A percentile compares a stretch with the other conserved stretches of the same genome.
These are phyloP conservation scores for Drosophila melanica DNA, from an alignment of 1,140 invertebrate genomes.

Conservation along the genomic window DNA sequence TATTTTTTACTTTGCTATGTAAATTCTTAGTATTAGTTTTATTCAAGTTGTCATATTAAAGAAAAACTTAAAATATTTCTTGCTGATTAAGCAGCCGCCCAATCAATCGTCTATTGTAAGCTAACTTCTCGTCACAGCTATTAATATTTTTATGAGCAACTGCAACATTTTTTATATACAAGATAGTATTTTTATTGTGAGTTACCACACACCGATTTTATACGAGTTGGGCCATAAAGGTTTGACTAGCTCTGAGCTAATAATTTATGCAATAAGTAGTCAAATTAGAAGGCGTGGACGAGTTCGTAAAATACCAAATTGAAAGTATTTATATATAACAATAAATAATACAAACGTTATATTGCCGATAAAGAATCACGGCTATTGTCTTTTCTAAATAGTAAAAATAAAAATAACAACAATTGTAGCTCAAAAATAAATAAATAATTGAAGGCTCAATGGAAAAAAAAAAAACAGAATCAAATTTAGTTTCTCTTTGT, in stretches of 20 bases:
- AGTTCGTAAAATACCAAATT: conserved; percentile 28
- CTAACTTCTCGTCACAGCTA: conserved; percentile 39
- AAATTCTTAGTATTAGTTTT: too few relatives aligned
- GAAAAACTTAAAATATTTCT: not conserved
- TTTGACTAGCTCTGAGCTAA: conserved; percentile 14
- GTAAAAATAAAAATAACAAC: too few relatives aligned
- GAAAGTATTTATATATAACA: conserved; percentile 17
- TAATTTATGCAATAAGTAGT: conserved; percentile 27
- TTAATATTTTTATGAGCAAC: conserved; percentile 53
- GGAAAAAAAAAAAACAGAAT: not conserved
- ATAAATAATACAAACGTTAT: conserved; percentile 13
- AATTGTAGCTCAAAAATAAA: not conserved
- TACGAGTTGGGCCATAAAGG: conserved; percentile 37
- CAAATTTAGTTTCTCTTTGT: conserved; percentile 30
- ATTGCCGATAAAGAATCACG: not conserved
- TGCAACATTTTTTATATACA: conserved; percentile 22
- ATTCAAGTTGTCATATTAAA: not conserved
- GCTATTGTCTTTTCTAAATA: too few relatives aligned
- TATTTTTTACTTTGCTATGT: not conserved
- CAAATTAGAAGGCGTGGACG: conserved; percentile 29
- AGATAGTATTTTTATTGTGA: conserved; percentile 45
- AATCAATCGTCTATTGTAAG: conserved; percentile 2
- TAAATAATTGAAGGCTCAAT: conserved; percentile 28
- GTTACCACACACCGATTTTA: conserved; percentile 27
- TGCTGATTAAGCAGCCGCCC: conserved; percentile 46